Evolutionary conservation across 2,113 vertebrate genomes (phyloP), one percentile per base, ranked within the genome.

Genomic region (Parus major): DNA sequence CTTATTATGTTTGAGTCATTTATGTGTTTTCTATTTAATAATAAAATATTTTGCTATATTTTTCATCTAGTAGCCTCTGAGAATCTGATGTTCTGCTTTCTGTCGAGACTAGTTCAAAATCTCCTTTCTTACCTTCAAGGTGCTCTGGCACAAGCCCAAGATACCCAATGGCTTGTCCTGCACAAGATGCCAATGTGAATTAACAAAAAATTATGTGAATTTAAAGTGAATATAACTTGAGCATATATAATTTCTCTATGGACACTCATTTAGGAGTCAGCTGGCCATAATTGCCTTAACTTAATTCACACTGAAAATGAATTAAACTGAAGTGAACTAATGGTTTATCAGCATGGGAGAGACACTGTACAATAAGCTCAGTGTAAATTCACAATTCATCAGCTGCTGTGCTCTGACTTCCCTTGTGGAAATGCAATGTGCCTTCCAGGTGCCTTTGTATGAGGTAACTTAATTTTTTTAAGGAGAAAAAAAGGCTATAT

Each of bases 361-460:
- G 76, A 94, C 88, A 49, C 47, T 35, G 86, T 47, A 63, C 72
- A 92, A 86, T 78, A 47, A 94, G 60, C 50, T 83, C 0, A 0
- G 60, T 56, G 82, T 83, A 63, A 96, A 93, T 88, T 93, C 92
- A 71, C 76, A 92, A 52, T 92, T 92, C 82, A 90, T 90, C 90
- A 86, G 42, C 85, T 80, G 39, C 52, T 80, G 41, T 57, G 70
- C 85, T 81, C 80, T 71, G 52, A 88, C 76, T 71, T 86, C 41
- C 72, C 92, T 77, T 68, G 47, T 86, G 86, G 68, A 93, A 94
- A 90, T 36, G 53, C 64, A 92, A 39, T 0, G 0, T 81, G 83
- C 86, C 82, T 83, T 93, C 94, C 88, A 94, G 91, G 92, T 96
- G 91, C 80, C 72, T 91, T 92, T 94, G 60, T 27, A 84, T 52